A percentile compares a stretch with the other conserved stretches of the same genome.
phyloP scores from a whole-genome alignment of 2,888 invertebrate genomes.

The Melieria picta region DNA sequence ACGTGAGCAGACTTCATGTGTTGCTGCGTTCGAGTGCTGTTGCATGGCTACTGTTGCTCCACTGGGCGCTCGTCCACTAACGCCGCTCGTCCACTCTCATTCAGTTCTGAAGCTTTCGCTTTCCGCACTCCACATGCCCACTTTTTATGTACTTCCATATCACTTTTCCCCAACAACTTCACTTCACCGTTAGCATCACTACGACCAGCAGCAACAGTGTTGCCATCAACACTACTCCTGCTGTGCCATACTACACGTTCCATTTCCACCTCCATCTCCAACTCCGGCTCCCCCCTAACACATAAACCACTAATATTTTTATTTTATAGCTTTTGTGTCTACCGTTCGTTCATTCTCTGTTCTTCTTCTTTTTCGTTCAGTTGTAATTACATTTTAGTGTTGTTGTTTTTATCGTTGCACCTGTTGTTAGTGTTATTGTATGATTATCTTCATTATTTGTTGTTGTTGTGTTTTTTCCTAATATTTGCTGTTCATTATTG shows the following conservation, averaged over 20 bases:
- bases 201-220: not conserved
- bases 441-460: not conserved
- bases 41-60: no score
- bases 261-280: not conserved
- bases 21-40: no score
- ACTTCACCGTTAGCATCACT: no score
- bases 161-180: no score
- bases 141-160: no score
- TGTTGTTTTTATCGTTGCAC: not conserved
- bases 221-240: conserved; percentile 5
- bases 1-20: no score
- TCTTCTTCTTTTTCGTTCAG: not conserved
- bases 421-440: not conserved
- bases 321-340: not conserved
- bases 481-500: not conserved
- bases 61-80: no score
- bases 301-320: not conserved
- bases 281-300: no score
- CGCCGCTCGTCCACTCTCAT: no score
- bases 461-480: not conserved
- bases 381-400: not conserved
- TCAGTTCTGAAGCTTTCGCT: no score
- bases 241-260: not conserved
- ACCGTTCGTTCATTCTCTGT: not conserved
- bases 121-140: no score